These are phyloP conservation scores for Melinopterus prodromus DNA, from an alignment of 2,888 invertebrate genomes.

Conservation along the genomic window DNA sequence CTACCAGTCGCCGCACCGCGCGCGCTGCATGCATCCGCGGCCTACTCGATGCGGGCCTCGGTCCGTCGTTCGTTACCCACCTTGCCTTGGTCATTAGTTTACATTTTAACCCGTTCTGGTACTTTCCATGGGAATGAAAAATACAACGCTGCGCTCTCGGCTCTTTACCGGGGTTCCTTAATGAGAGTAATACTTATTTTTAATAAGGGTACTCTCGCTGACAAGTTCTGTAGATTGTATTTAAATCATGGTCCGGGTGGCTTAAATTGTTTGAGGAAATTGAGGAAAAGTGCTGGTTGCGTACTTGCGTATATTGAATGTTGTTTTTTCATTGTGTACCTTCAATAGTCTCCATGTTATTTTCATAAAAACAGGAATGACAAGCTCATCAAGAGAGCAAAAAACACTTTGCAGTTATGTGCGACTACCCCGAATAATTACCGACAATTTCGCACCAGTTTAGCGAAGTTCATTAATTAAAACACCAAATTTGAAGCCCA, in stretches of 20 bases:
- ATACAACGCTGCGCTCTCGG: background rate
- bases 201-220: background rate
- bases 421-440: no score
- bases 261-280: background rate
- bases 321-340: no score
- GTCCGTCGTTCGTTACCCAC: no score
- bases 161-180: background rate
- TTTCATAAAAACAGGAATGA: no score
- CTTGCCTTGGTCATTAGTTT: constrained; percentile 22
- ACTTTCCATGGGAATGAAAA: background rate
- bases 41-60: background rate
- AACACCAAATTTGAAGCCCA: no score
- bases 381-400: no score
- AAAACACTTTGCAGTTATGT: no score
- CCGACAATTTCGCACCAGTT: no score
- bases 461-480: no score
- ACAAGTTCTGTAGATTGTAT: background rate
- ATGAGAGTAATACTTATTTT: background rate
- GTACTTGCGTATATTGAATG: no score
- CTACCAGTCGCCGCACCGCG: constrained; percentile 15
- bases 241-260: background rate
- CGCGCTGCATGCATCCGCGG: constrained; percentile 18
- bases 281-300: background rate
- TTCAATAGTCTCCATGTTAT: no score
- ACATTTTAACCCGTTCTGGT: constrained; percentile 16